Evolutionary conservation across 2,888 invertebrate species (phyloP).

Genomic region (Troides oblongomaculatus): DNA sequence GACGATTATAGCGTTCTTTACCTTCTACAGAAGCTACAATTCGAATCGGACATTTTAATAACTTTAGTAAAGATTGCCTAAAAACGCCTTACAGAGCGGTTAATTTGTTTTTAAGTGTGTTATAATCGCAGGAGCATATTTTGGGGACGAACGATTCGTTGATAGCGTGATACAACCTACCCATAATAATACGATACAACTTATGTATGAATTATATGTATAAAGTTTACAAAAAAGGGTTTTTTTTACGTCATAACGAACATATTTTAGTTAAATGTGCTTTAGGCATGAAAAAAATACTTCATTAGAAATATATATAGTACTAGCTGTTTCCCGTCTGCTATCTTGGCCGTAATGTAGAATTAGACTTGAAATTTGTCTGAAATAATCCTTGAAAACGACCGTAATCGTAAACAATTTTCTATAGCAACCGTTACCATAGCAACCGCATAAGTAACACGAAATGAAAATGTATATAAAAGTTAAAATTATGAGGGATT

Average conservation of each 20-base stretch:
- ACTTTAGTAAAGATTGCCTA: slow-evolving; percentile 13
- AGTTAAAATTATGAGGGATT: no score
- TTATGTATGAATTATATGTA: no score
- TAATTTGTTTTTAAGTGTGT: slow-evolving; percentile 3
- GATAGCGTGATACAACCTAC: slow-evolving; percentile 1
- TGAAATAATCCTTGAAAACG: no score
- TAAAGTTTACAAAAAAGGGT: no score
- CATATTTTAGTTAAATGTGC: neutral
- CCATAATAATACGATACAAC: neutral
- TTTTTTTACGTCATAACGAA: no score
- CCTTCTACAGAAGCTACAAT: slow-evolving; percentile 20
- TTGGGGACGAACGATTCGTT: neutral
- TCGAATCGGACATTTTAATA: slow-evolving; percentile 11
- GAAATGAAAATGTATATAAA: no score
- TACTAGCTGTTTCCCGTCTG: neutral
- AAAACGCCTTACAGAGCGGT: slow-evolving; percentile 5
- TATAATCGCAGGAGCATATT: slow-evolving; percentile 1
- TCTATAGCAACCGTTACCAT: no score
- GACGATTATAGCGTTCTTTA: slow-evolving; percentile 57
- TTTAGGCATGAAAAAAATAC: neutral
- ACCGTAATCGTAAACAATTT: no score
- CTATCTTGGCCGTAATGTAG: no score
- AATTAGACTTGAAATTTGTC: no score
- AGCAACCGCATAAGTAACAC: no score
- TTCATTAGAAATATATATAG: neutral